A percentile compares a stretch with the other conserved stretches of the same genome.
Conservation (phyloP, 1,140 invertebrate species). For the Pseudomyrmex dendroicus region DNA sequence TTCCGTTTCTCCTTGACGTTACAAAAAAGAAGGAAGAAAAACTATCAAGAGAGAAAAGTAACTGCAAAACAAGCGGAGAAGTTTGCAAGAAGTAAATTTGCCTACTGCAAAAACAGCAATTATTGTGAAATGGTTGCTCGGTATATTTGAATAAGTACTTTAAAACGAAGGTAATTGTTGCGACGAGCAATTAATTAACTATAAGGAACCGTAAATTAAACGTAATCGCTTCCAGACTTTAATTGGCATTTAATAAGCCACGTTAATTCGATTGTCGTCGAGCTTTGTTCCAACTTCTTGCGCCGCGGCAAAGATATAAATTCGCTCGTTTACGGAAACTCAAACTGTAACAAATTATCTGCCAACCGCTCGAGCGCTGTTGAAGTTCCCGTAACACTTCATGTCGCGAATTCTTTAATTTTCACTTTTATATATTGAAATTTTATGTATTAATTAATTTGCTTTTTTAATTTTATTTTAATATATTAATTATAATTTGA, state of each 20-base stretch:
- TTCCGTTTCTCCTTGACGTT: not conserved
- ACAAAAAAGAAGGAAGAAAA: not conserved
- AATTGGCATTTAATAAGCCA: conserved; percentile 59
- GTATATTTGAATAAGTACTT: conserved; percentile 16
- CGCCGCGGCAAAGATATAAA: conserved; percentile 22
- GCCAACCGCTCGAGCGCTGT: not conserved
- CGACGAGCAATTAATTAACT: conserved; percentile 57
- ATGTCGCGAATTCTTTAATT: not conserved
- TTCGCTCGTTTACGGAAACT: conserved; percentile 24
- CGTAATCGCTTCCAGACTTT: conserved; percentile 60
- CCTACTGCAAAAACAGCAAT: conserved; percentile 14
- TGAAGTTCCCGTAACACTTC: conserved; percentile 9
- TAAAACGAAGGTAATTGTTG: conserved; percentile 49
- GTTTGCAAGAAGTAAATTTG: conserved; percentile 2
- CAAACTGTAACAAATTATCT: conserved; percentile 24
- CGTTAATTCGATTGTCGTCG: conserved; percentile 38
- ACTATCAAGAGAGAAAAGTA: not conserved
- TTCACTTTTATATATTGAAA: conserved; percentile 28
- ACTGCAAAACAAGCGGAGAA: conserved; percentile 12
- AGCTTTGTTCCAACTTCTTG: conserved; percentile 24
- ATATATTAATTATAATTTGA: not conserved
- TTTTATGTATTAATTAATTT: conserved; percentile 13
- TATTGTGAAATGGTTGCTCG: not conserved
- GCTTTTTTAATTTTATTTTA: not conserved
- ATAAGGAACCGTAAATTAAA: conserved; percentile 63